Conservation (phyloP, 2,888 invertebrate species). For the Tachina lurida region DNA sequence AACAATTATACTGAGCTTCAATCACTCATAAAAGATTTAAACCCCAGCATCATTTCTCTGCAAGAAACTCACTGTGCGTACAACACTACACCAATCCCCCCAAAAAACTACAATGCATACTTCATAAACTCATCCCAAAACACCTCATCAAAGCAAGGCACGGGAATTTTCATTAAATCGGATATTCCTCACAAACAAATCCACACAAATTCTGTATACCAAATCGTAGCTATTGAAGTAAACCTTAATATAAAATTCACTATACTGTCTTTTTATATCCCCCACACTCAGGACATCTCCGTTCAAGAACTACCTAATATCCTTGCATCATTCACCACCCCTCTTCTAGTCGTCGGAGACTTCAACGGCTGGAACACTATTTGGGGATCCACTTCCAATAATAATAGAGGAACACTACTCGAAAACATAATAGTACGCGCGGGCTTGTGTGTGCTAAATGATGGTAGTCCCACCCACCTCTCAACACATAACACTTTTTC, state of each 20-base stretch:
- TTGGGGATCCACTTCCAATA: not conserved
- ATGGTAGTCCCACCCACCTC: too few species aligned
- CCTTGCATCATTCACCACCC: not conserved
- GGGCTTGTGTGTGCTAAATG: too few species aligned
- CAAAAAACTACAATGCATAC: not conserved
- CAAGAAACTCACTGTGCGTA: not conserved
- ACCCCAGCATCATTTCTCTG: not conserved
- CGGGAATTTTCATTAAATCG: slow-evolving; percentile 10
- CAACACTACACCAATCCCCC: not conserved
- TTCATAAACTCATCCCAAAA: not conserved
- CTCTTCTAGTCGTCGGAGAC: not conserved
- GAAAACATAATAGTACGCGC: not conserved
- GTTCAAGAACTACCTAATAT: not conserved
- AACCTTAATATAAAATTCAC: not conserved
- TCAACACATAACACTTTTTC: slow-evolving; percentile 19
- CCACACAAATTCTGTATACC: not conserved
- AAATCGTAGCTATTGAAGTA: not conserved
- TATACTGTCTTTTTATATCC: not conserved
- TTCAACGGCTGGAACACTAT: not conserved
- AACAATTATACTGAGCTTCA: not conserved
- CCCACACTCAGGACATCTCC: not conserved
- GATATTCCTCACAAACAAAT: slow-evolving; percentile 11
- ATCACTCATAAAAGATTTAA: not conserved
- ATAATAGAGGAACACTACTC: not conserved
- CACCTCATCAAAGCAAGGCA: slow-evolving; percentile 1